Evolutionary conservation across 1,140 invertebrate genomes (phyloP), one percentile per base, ranked within the genome.

Genomic region (Muscidifurax raptorellus): DNA sequence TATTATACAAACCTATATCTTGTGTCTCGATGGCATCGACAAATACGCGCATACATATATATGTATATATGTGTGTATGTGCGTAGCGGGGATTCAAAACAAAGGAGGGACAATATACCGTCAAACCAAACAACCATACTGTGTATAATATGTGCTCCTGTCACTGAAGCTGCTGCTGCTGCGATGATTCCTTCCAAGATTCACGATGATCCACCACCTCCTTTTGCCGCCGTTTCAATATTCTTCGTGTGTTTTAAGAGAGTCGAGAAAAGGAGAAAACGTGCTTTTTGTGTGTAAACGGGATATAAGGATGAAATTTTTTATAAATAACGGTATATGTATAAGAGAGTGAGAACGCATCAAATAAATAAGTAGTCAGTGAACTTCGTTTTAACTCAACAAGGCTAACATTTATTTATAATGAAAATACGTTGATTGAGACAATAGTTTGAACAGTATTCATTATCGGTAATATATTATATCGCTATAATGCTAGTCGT

Each of bases 361-460:
- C 32, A 86, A 85, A 85, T 82, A 82, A 86, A 86, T 80, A 85
- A 85, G 9, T 67, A 81, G 40, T 85, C 76, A 86, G 13, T 83
- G 10, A 64, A 67, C 86, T 87, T 91, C 90, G 87, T 91, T 93
- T 93, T 93, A 93, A 93, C 91, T 93, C 92, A 93, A 93, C 92
- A 93, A 92, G 89, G 91, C 92, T 93, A 93, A 93, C 92, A 93
- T 93, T 93, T 93, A 93, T 93, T 93, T 91, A 93, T 93, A 93
- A 92, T 93, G 92, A 93, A 93, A 93, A 93, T 93, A 93, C 92
- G 92, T 92, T 92, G 91, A 93, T 93, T 92, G 92, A 93, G 92
- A 93, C 92, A 93, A 93, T 93, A 91, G 90, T 93, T 93, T 92
- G 91, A 93, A 93, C 92, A 93, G 89, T 93, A 93, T 93, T 86